Evolutionary conservation across 2,113 vertebrate genomes (phyloP).

Genomic region (Cinclus mexicanus): DNA sequence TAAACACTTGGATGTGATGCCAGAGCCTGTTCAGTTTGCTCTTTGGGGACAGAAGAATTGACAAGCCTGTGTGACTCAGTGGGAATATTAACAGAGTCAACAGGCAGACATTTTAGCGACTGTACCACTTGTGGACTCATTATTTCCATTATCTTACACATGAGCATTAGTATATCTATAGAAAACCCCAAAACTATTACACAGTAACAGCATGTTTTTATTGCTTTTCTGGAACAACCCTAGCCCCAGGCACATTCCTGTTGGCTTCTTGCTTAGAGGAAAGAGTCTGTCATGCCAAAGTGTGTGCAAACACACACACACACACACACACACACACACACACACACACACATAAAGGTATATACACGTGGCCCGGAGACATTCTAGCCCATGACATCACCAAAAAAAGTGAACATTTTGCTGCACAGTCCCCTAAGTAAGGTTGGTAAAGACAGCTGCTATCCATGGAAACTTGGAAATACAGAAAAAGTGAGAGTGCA

Average conservation of each 20-base stretch:
- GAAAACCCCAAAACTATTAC: neutral
- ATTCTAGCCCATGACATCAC: neutral
- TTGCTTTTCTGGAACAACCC: neutral
- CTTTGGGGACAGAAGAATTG: neutral
- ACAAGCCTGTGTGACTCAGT: neutral
- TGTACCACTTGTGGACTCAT: neutral
- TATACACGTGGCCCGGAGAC: neutral
- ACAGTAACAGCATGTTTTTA: neutral
- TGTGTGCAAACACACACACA: neutral
- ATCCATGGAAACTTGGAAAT: neutral
- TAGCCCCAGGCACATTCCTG: neutral
- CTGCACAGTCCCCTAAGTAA: neutral
- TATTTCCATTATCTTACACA: neutral
- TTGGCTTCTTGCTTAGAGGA: neutral
- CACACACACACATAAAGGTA: neutral
- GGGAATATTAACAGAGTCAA: neutral
- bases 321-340: neutral
- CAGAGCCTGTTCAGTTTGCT: neutral
- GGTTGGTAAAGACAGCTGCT: neutral
- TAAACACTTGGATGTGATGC: neutral
- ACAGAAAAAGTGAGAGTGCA: neutral
- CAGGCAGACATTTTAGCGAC: neutral
- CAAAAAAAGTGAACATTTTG: neutral
- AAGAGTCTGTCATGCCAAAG: neutral
- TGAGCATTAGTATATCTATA: accelerated